Percentiles rank a stretch among this genome's conserved stretches.
These are phyloP conservation scores for Limosa lapponica DNA, from an alignment of 2,797 vertebrate species.

Conservation along the genomic window DNA sequence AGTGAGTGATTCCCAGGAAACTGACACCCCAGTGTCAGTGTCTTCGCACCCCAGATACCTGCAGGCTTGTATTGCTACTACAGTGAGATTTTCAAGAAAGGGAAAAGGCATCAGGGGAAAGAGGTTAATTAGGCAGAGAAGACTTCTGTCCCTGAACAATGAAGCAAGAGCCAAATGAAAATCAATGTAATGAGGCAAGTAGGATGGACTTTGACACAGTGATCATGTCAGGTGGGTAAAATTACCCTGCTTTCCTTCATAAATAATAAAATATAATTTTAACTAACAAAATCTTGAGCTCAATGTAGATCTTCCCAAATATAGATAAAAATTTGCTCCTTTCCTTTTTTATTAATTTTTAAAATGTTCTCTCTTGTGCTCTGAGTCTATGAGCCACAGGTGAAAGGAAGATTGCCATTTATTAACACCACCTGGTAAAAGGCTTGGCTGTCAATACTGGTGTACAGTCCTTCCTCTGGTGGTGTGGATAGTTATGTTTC, in stretches of 20 bases:
- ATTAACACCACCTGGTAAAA: neutral
- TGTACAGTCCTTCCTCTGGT: neutral
- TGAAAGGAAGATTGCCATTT: neutral
- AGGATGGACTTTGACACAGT: neutral
- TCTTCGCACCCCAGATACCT: conserved; percentile 12
- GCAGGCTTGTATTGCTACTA: neutral
- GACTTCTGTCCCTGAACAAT: neutral
- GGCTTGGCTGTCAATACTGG: neutral
- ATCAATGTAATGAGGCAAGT: neutral
- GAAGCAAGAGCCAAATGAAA: conserved; percentile 8
- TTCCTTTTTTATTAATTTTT: neutral
- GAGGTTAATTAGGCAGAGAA: neutral
- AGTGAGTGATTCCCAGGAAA: conserved; percentile 63
- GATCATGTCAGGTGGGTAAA: neutral
- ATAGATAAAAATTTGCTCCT: neutral
- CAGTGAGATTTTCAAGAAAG: neutral
- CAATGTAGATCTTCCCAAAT: neutral
- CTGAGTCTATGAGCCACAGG: neutral
- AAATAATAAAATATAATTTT: neutral
- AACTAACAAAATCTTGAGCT: neutral
- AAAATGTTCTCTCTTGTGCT: neutral
- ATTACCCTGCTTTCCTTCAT: neutral
- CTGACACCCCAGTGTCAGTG: neutral
- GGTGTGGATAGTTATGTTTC: neutral
- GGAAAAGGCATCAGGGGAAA: neutral